A percentile compares a stretch with the other conserved stretches of the same genome.
These are phyloP conservation scores for Drosophila repleta DNA, from an alignment of 1,140 invertebrate genomes.

Conservation along the genomic window DNA sequence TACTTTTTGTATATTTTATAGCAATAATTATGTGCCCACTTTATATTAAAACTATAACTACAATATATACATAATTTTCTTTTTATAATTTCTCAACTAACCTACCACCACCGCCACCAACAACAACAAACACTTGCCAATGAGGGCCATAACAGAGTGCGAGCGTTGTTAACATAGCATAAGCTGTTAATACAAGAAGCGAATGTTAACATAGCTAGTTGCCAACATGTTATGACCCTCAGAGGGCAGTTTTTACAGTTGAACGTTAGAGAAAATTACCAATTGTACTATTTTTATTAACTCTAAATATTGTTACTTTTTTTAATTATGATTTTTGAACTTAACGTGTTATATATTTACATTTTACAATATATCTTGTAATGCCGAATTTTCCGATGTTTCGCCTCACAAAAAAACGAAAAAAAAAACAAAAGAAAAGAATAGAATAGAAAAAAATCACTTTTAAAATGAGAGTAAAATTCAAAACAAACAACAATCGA, in stretches of 20 bases:
- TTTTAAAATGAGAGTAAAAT: conserved; percentile 37
- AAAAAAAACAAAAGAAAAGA: conserved; percentile 50
- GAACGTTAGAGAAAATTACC: conserved; percentile 6
- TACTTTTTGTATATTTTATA: conserved; percentile 68
- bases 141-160: conserved; percentile 23
- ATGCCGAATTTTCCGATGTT: conserved; percentile 84
- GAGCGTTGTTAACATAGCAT: conserved; percentile 13
- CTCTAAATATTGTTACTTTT: conserved; percentile 71
- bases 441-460: conserved; percentile 32
- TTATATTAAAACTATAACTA: conserved; percentile 67
- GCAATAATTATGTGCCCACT: conserved; percentile 69
- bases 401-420: conserved; percentile 83
- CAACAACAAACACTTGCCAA: conserved; percentile 9
- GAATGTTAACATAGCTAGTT: conserved; percentile 2
- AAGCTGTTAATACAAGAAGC: neutral
- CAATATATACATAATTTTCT: conserved; percentile 68
- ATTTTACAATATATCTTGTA: conserved; percentile 59
- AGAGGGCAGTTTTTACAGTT: conserved; percentile 21
- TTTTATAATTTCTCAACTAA: conserved; percentile 67
- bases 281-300: conserved; percentile 40
- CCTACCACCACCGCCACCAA: conserved; percentile 45
- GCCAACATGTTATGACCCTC: conserved; percentile 27
- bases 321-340: conserved; percentile 73
- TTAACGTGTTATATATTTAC: conserved; percentile 55
- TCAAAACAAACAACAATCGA: conserved; percentile 18